A percentile compares a stretch with the other conserved stretches of the same genome.
Conservation (phyloP, 2,888 invertebrate genomes). For the Philopedon plagiatum region DNA sequence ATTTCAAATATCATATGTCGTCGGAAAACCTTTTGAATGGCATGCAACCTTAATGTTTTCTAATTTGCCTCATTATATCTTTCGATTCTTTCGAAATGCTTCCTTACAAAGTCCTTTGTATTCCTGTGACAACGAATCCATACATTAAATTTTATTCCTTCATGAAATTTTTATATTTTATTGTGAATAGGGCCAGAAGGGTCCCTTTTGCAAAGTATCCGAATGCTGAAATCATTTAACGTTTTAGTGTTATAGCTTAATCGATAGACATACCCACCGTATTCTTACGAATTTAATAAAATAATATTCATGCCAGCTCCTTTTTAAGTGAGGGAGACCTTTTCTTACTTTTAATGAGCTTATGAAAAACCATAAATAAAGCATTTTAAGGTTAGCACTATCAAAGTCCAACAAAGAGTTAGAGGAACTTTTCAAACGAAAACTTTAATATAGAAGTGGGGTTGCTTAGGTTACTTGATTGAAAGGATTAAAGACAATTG, state of each 20-base stretch:
- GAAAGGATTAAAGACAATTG: too few relatives aligned
- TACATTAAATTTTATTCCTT: conserved; percentile 51
- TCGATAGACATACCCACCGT: conserved; percentile 33
- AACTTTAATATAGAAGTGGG: too few relatives aligned
- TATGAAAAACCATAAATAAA: too few relatives aligned
- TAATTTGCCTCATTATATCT: conserved; percentile 50
- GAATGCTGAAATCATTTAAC: conserved; percentile 47
- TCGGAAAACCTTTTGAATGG: neutral
- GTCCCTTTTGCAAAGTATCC: conserved; percentile 26
- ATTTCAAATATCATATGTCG: neutral
- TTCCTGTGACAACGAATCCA: conserved; percentile 47
- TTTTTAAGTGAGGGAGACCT: neutral
- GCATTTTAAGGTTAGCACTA: too few relatives aligned
- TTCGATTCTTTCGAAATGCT: conserved; percentile 29
- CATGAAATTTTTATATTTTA: conserved; percentile 50
- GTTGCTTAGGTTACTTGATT: too few relatives aligned
- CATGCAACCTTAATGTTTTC: conserved; percentile 22
- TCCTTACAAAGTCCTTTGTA: conserved; percentile 45
- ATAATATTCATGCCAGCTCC: neutral
- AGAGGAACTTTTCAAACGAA: too few relatives aligned
- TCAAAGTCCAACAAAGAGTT: too few relatives aligned
- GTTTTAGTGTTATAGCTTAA: conserved; percentile 44
- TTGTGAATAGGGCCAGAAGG: conserved; percentile 32
- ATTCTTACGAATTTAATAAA: conserved; percentile 3
- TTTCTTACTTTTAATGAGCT: too few relatives aligned